Percentiles rank a stretch among this genome's conserved stretches.
Conservation (phyloP, 1,140 invertebrate genomes). For the Ostrea edulis region DNA sequence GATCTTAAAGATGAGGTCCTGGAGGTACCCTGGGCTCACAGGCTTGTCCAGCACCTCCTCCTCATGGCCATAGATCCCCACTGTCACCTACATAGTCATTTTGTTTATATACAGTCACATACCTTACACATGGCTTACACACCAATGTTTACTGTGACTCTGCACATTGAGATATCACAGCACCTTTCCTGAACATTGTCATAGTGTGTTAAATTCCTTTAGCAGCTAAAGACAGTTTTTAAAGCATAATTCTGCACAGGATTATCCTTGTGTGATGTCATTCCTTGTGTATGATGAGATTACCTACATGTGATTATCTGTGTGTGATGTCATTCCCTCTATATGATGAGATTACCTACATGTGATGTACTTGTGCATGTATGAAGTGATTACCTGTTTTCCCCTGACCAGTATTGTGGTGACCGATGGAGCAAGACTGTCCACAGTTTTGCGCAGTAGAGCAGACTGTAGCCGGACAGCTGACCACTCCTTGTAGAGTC, state of each 20-base stretch:
- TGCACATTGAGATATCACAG: too few relatives aligned
- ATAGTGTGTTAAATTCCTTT: too few relatives aligned
- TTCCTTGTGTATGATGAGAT: neutral
- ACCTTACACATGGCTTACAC: too few relatives aligned
- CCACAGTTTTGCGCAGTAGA: constrained; percentile 94
- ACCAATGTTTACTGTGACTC: too few relatives aligned
- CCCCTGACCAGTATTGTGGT: constrained; percentile 97
- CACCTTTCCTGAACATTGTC: too few relatives aligned
- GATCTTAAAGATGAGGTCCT: constrained; percentile 76
- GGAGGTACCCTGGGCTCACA: constrained; percentile 94
- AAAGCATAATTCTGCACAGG: too few relatives aligned
- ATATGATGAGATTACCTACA: neutral
- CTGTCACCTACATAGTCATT: constrained; percentile 86
- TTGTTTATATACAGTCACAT: too few relatives aligned
- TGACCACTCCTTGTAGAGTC: constrained; percentile 90
- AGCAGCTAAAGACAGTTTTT: too few relatives aligned
- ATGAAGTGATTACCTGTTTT: constrained; percentile 87
- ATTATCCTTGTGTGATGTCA: neutral
- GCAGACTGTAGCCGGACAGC: constrained; percentile 96
- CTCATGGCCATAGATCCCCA: constrained; percentile 95
- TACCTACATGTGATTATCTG: neutral
- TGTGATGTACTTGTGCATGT: neutral
- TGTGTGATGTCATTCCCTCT: neutral
- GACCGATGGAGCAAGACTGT: constrained; percentile 98
- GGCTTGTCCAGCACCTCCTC: constrained; percentile 98